Evolutionary conservation across 2,888 invertebrate species (phyloP).

Genomic region (Protula sp.): DNA sequence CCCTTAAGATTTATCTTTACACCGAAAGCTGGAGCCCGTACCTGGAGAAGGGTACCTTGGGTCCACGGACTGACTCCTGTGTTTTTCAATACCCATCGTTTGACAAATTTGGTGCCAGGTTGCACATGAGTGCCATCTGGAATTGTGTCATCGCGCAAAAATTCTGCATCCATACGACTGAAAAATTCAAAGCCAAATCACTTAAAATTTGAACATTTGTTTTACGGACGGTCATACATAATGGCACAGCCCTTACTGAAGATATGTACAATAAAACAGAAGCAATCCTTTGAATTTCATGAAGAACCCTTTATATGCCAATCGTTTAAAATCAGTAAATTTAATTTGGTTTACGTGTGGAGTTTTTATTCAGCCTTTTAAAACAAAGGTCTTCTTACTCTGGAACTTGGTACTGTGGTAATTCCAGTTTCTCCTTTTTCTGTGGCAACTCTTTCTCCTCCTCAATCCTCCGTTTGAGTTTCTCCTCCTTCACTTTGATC

Average conservation of each 20-base stretch:
- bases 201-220: too few relatives aligned
- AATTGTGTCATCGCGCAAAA: slow-evolving; percentile 44
- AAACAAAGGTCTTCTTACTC: slow-evolving; percentile 3
- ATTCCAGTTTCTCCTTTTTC: slow-evolving; percentile 31
- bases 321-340: too few relatives aligned
- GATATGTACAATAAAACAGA: too few relatives aligned
- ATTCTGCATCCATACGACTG: slow-evolving; percentile 28
- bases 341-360: too few relatives aligned
- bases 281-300: too few relatives aligned
- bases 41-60: neutral
- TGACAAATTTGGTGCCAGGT: slow-evolving; percentile 42
- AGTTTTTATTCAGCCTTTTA: too few relatives aligned
- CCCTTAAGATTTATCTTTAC: too few relatives aligned
- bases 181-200: neutral
- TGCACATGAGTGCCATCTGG: slow-evolving; percentile 44
- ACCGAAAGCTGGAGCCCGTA: too few relatives aligned
- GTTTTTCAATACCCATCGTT: slow-evolving; percentile 50
- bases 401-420: slow-evolving; percentile 3
- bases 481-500: neutral
- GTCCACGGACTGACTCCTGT: slow-evolving; percentile 43
- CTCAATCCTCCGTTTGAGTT: slow-evolving; percentile 28
- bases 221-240: too few relatives aligned
- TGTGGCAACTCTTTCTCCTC: slow-evolving; percentile 18
- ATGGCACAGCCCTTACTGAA: too few relatives aligned
- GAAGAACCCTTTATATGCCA: too few relatives aligned